phyloP scores from a whole-genome alignment of 2,113 vertebrate genomes.

The Aphyosemion australe region DNA sequence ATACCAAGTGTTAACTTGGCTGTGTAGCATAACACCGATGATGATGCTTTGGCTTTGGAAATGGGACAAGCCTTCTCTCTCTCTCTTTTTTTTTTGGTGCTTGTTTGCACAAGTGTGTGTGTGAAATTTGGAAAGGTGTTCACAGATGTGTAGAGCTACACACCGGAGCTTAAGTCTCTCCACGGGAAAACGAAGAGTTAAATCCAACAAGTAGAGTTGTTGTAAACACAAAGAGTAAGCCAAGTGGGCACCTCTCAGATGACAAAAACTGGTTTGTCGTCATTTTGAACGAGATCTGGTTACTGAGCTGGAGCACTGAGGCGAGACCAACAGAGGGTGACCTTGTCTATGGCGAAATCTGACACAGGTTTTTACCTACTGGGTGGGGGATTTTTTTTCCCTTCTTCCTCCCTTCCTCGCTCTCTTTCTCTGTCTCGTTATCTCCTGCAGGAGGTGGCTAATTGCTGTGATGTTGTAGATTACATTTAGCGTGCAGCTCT shows the following conservation, averaged over 20 bases:
- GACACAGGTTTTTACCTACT: conserved; percentile 76
- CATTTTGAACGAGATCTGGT: conserved; percentile 59
- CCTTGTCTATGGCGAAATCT: conserved; percentile 73
- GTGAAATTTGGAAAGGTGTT: conserved; percentile 18
- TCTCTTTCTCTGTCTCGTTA: conserved; percentile 43
- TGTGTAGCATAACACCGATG: conserved; percentile 56
- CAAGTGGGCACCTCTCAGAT: conserved; percentile 53
- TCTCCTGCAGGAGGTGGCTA: conserved; percentile 59
- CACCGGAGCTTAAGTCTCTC: neutral
- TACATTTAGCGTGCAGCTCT: conserved; percentile 39
- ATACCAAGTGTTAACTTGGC: conserved; percentile 71
- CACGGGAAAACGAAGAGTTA: conserved; percentile 35
- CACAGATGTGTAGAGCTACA: conserved; percentile 35
- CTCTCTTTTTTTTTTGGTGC: conserved; percentile 11
- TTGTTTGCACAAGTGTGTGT: conserved; percentile 13
- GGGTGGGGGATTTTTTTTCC: conserved; percentile 61
- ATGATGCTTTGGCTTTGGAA: conserved; percentile 53
- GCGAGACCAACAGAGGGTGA: conserved; percentile 69
- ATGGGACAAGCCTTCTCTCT: conserved; percentile 31
- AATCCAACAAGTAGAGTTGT: conserved; percentile 17
- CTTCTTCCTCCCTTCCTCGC: conserved; percentile 14
- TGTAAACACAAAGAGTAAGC: conserved; percentile 62
- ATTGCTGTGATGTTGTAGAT: conserved; percentile 62
- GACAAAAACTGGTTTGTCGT: conserved; percentile 74
- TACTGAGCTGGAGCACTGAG: conserved; percentile 55